Conservation (phyloP, 2,113 vertebrate species). For the Sapayoa aenigma region DNA sequence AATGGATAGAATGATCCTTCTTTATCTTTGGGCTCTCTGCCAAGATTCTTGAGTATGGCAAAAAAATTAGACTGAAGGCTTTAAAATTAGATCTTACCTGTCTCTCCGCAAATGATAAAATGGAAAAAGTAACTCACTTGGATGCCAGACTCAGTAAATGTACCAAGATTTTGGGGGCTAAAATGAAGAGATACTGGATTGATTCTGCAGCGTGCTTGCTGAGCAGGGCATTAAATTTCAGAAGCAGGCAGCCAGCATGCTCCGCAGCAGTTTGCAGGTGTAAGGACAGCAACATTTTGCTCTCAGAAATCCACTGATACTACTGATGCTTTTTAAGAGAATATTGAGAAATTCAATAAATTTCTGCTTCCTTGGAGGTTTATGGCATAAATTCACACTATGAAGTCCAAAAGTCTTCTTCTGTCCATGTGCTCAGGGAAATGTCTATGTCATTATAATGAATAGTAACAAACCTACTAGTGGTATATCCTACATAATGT, state of each 20-base stretch:
- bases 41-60: background rate
- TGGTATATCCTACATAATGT: background rate
- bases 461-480: background rate
- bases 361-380: background rate
- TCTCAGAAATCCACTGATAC: background rate
- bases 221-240: background rate
- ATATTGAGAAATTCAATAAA: background rate
- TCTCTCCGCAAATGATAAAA: background rate
- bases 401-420: background rate
- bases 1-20: background rate
- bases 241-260: background rate
- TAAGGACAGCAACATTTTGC: background rate
- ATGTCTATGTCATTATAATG: background rate
- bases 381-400: background rate
- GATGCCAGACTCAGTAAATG: background rate
- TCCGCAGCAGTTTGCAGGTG: constrained; percentile 5
- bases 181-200: background rate
- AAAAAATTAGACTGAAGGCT: background rate
- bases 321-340: background rate
- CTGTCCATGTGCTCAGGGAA: background rate
- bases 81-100: constrained; percentile 19
- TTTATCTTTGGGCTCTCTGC: background rate
- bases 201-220: background rate
- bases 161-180: background rate
- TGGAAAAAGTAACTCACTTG: background rate